These are phyloP conservation scores for Pluvianellus socialis DNA, from an alignment of 2,113 vertebrate species.

Conservation along the genomic window DNA sequence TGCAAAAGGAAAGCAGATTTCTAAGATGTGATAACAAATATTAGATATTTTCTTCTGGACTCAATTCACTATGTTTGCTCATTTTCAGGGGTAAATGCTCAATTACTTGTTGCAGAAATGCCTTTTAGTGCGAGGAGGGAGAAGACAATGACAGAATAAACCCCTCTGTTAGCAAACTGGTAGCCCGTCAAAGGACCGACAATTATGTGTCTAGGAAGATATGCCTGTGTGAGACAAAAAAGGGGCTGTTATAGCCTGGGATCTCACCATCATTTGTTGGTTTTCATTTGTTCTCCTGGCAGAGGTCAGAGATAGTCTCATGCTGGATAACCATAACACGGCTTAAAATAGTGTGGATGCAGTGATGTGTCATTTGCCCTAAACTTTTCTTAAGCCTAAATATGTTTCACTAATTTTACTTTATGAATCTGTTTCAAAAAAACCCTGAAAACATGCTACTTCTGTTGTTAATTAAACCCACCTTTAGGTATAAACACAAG, in stretches of 20 bases:
- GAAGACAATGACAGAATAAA: neutral
- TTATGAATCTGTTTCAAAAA: neutral
- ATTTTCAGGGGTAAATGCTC: neutral
- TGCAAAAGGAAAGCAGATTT: neutral
- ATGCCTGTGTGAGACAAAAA: neutral
- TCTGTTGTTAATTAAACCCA: neutral
- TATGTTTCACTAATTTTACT: neutral
- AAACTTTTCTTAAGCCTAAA: neutral
- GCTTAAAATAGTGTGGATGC: neutral
- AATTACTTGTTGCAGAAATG: neutral
- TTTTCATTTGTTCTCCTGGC: neutral
- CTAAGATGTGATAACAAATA: neutral
- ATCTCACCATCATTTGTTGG: neutral
- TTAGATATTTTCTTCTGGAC: neutral
- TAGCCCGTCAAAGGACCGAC: neutral
- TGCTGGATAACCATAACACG: neutral
- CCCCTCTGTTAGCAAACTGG: neutral
- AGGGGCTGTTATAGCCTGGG: rapidly evolving
- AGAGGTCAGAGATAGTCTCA: neutral
- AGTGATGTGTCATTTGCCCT: neutral
- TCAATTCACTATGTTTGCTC: neutral
- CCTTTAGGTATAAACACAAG: neutral
- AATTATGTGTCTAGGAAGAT: neutral
- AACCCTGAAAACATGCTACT: neutral
- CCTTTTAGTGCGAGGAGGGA: rapidly evolving